Evolutionary conservation across 2,113 vertebrate genomes (phyloP), one percentile per base, ranked within the genome.

Genomic region (Podiceps cristatus): DNA sequence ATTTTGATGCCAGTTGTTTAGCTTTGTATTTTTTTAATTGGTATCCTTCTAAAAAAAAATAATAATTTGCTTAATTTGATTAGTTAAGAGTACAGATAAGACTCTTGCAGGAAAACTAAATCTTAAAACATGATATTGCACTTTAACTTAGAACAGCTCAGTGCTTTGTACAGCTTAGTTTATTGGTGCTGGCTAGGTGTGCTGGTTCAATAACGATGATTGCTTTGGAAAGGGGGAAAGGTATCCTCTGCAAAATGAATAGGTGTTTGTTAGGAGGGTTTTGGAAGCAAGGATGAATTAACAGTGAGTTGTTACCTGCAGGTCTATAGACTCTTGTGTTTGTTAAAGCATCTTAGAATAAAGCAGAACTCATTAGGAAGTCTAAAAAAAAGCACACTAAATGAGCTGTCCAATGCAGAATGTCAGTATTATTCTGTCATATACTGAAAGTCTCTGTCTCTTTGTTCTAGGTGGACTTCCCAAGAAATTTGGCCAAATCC

Each of bases 401-500:
- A 76, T 62, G 62, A 87, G 78, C 60, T 89, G 60, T 79, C 58
- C 88, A 35, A 69, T 66, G 62, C 45, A 86, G 81, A 80, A 86
- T 55, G 85, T 77, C 78, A 78, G n/a, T 27, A 59, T 77, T 91
- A 11, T 24, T 76, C 69, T 93, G 69, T 77, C 59, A 42, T 8
- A 18, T 44, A 58, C 92, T 98, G 69, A 98, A 67, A 60, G 55
- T 17, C 42, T 17, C 42, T 94, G 18, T 95, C 69, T 97, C 74
- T 89, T 96, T 55, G 5, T 97, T 98, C 80, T 90, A 99, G 99
- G 99, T 99, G 94, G 99, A 99, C 98, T 99, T 98, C 90, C 99
- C 99, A 96, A 98, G 99, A 98, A 99, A 99, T 95, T 97, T 99
- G 97, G 99, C 99, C 97, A 99, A 99, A 97, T 99, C 99, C 96